Base-by-base conservation (phyloP, 2,888 invertebrate species). In the Alloplasta piceator region DNA sequence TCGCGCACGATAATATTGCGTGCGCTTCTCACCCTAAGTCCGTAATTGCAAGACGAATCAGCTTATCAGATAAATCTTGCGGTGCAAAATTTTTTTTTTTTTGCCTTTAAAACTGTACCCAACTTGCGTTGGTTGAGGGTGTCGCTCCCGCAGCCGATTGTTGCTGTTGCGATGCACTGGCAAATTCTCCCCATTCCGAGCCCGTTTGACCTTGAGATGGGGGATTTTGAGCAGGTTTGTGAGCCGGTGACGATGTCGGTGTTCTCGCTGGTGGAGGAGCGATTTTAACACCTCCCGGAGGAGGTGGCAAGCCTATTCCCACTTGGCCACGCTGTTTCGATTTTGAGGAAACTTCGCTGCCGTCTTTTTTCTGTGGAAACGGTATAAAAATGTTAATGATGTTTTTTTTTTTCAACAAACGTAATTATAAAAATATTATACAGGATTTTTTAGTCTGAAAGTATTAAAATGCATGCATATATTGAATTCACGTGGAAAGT, bases 101-200 rank as follows among this genome's bases (percentile, higher is more conserved):
- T 26, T 26, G 1, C 26, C 3, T 78, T 92, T 92, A 92, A 83
- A 92, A 92, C 84, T 92, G 92, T 80, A 92, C 92, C 92, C 92
- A 92, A 87, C 90, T 92, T 43, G 92, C 89, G 86, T 92, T 92
- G 50, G 89, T 86, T n/a, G 88, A 58, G 58, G 88, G 78, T 10
- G 88, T 84, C 14, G 87, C 81, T 52, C 58, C 78, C 52, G 87
- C 79, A 41, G 90, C 77, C 5, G 89, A 83, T 74, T 86, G 82
- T 16, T 86, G 81, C 74, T 90, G 89, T 71, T 91, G 91, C 4
- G 91, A 89, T 41, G 92, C 92, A 76, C 92, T 92, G 85, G 96
- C 95, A 90, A 96, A 97, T 88, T 97, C 97, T 43, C 97, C 96
- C 97, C 97, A 97, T 85, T 96, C 95, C 10, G 95, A 94, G 60